Evolutionary conservation across 35 echinoderm and acorn worm genomes (phyloP), one percentile per base, ranked within the genome.

Genomic region (Ophioderma brevispina): DNA sequence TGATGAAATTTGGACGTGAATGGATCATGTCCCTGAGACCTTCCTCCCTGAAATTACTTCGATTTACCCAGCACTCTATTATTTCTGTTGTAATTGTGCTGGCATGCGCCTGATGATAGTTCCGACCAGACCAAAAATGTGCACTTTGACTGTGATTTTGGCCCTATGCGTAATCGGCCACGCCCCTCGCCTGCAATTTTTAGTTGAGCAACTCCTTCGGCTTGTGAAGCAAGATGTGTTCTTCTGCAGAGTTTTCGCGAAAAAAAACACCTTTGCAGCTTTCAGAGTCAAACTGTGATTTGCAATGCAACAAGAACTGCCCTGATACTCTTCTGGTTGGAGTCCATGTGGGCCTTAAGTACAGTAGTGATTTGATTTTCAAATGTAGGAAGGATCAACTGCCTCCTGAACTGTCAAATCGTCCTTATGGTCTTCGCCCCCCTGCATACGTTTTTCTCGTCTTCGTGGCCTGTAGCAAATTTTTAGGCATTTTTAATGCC

Each of bases 321-420:
- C 84, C 36, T 86, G 84, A 31, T 86, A 86, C 40, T 86, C 84
- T 75, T 86, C 34, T 86, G 84, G 84, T 86, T 86, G 32, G 34
- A 15, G 23, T 35, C 55, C 3, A 75, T 75, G 17, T 76, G 33
- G 11, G 84, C 84, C 32, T 86, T 75, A 2, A 86, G 78, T 11
- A 80, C 35, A 37, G 78, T 80, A 13, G 78, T 33, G 35, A 80
- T 36, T 38, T 86, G 84, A 37, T 86, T 55, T n/a, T n/a, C n/a
- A n/a, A 6, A 75, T 75, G 28, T n/a, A n/a, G n/a, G n/a, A n/a
- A n/a, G n/a, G n/a, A n/a, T n/a, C n/a, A n/a, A n/a, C n/a, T n/a
- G n/a, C n/a, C n/a, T n/a, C n/a, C n/a, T n/a, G n/a, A n/a, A n/a
- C n/a, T n/a, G n/a, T n/a, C n/a, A n/a, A n/a, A n/a, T 70, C 59